Evolutionary conservation across 2,797 vertebrate species (phyloP).

Genomic region (Decapterus maruadsi): DNA sequence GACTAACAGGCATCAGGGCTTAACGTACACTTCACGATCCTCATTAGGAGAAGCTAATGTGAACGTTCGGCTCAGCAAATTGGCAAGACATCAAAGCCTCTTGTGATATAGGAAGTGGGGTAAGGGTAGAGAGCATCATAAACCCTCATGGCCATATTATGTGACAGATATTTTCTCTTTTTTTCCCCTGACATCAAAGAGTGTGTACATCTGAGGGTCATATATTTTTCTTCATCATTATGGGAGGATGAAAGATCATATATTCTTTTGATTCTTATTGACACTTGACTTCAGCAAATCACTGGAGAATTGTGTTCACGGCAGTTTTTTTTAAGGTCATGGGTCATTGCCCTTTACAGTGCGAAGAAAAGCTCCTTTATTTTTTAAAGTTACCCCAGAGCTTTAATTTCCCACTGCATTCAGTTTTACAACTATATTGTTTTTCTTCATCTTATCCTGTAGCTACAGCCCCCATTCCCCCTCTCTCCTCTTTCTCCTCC

Average conservation of each 20-base stretch:
- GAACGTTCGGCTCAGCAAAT: constrained; percentile 55
- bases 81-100: constrained; percentile 67
- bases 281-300: constrained; percentile 22
- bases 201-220: constrained; percentile 18
- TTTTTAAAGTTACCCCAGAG: constrained; percentile 6
- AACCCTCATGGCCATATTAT: constrained; percentile 43
- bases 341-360: constrained; percentile 17
- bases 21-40: constrained; percentile 59
- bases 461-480: neutral
- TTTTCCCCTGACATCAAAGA: constrained; percentile 48
- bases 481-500: too few relatives aligned
- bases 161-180: constrained; percentile 15
- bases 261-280: constrained; percentile 42
- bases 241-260: constrained; percentile 52
- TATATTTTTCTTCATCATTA: constrained; percentile 59
- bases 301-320: constrained; percentile 12
- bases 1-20: constrained; percentile 59
- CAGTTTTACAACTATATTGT: constrained; percentile 11
- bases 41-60: constrained; percentile 66
- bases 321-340: constrained; percentile 27
- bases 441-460: constrained; percentile 11
- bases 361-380: constrained; percentile 9
- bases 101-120: constrained; percentile 42
- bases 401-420: constrained; percentile 10
- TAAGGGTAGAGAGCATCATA: constrained; percentile 43